Percentiles rank a stretch among this genome's conserved stretches.
phyloP scores from a whole-genome alignment of 2,888 invertebrate species.

The Gymnoscelis rufifasciata region DNA sequence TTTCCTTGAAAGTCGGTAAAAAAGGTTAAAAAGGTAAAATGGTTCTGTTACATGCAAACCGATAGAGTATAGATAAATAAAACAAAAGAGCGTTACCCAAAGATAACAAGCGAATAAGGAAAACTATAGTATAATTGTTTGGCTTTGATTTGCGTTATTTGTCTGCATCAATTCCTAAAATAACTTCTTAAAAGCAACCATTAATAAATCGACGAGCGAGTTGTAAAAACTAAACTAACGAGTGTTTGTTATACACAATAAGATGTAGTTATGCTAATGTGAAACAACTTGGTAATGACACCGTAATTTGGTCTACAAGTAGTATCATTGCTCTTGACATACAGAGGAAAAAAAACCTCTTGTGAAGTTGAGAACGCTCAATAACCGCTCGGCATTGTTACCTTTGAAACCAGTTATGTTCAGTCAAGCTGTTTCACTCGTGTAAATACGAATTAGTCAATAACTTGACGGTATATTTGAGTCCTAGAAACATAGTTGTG shows the following conservation, averaged over 20 bases:
- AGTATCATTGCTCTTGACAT: constrained; percentile 42
- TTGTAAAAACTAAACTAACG: too few relatives aligned
- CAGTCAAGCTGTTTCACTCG: too few relatives aligned
- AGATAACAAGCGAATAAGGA: background rate
- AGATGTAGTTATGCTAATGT: constrained; percentile 42
- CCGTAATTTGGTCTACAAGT: constrained; percentile 43
- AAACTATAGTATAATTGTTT: background rate
- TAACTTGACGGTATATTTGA: too few relatives aligned
- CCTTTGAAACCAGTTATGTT: too few relatives aligned
- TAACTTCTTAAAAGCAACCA: background rate
- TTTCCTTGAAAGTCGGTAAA: too few relatives aligned
- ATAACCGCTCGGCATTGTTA: too few relatives aligned
- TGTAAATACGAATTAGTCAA: too few relatives aligned
- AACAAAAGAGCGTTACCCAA: background rate
- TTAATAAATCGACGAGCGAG: background rate
- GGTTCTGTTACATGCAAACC: too few relatives aligned
- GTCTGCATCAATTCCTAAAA: background rate
- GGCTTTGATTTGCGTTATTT: background rate
- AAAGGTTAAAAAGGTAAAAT: too few relatives aligned
- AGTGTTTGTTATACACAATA: constrained; percentile 29
- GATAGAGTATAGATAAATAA: background rate
- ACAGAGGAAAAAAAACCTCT: constrained; percentile 39
- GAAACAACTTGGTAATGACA: constrained; percentile 38
- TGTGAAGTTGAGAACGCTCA: constrained; percentile 31
- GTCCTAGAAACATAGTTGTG: too few relatives aligned